Conservation (phyloP, 2,888 invertebrate species). For the Stratiomys singularior region DNA sequence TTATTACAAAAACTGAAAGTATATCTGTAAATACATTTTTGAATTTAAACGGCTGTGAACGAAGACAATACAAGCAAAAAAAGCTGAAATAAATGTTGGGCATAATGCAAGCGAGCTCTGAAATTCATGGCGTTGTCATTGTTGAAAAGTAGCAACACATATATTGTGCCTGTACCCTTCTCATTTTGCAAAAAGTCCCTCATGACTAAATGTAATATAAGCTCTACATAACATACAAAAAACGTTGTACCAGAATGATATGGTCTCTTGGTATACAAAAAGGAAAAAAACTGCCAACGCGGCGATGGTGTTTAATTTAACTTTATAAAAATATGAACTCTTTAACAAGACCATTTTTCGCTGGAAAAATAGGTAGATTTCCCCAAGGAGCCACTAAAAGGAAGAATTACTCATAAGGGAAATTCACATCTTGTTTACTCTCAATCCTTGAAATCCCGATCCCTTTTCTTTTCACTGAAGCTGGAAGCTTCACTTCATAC, state of each 20-base stretch:
- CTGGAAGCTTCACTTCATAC: background rate
- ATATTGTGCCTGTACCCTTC: background rate
- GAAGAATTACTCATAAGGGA: constrained; percentile 51
- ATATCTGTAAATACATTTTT: too few relatives aligned
- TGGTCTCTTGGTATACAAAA: background rate
- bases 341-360: constrained; percentile 49
- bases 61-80: too few relatives aligned
- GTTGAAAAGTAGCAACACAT: constrained; percentile 30
- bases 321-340: constrained; percentile 52
- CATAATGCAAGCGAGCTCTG: background rate
- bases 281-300: constrained; percentile 4
- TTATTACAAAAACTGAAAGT: too few relatives aligned
- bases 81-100: background rate
- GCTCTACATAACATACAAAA: background rate
- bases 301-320: constrained; percentile 50
- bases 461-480: constrained; percentile 20
- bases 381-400: constrained; percentile 50
- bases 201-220: constrained; percentile 5
- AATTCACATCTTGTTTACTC: constrained; percentile 47
- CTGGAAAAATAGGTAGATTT: constrained; percentile 51
- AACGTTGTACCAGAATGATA: background rate
- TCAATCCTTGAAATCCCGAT: constrained; percentile 26
- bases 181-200: constrained; percentile 6
- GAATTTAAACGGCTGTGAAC: too few relatives aligned
- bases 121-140: constrained; percentile 17